These are phyloP conservation scores for Psilanteris sp. DNA, from an alignment of 1,140 invertebrate species.

Conservation along the genomic window DNA sequence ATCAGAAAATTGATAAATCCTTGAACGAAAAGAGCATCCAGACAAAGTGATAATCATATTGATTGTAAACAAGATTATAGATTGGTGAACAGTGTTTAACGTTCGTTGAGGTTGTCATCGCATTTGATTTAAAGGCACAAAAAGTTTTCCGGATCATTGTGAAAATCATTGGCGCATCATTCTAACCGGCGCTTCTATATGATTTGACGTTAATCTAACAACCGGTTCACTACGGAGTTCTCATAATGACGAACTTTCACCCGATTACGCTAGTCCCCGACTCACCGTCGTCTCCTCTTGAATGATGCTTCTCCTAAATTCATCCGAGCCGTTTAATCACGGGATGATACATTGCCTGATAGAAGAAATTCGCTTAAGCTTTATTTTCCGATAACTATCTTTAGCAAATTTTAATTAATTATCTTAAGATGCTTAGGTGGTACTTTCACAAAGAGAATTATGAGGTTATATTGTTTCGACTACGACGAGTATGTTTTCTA, in stretches of 20 bases:
- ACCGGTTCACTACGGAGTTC: slow-evolving; percentile 47
- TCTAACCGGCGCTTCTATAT: slow-evolving; percentile 52
- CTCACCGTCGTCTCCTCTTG: slow-evolving; percentile 35
- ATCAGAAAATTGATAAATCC: no score
- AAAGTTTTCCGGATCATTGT: slow-evolving; percentile 63
- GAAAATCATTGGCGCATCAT: slow-evolving; percentile 64
- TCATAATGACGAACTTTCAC: slow-evolving; percentile 67
- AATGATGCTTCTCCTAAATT: slow-evolving; percentile 46
- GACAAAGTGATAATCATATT: slow-evolving; percentile 17
- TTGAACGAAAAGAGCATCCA: no score
- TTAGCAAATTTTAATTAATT: slow-evolving; percentile 47
- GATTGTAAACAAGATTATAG: slow-evolving; percentile 55
- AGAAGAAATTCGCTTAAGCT: slow-evolving; percentile 32
- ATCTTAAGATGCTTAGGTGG: no score
- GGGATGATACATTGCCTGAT: slow-evolving; percentile 26
- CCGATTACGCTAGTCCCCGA: slow-evolving; percentile 52
- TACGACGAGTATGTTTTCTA: no score
- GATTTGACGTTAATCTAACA: slow-evolving; percentile 64
- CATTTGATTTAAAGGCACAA: slow-evolving; percentile 58
- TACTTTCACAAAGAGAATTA: no score
- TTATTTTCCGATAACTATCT: slow-evolving; percentile 21
- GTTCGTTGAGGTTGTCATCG: slow-evolving; percentile 57
- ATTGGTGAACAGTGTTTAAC: slow-evolving; percentile 49
- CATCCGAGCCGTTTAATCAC: slow-evolving; percentile 48
- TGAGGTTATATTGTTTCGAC: no score